Base-by-base conservation (phyloP, 2,113 vertebrate genomes). In the Alligator sinensis region DNA sequence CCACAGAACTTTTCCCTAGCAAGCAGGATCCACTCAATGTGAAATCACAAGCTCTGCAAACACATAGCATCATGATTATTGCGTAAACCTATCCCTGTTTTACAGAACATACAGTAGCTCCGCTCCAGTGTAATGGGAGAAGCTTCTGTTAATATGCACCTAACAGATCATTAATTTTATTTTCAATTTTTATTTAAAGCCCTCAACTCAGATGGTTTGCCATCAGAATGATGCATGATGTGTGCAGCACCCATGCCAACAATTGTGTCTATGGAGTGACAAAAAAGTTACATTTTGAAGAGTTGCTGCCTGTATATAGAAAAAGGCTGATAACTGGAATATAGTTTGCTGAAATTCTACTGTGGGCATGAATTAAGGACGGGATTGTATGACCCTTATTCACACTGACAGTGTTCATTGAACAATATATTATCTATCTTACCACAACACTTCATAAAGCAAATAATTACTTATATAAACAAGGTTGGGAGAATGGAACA, bases 1-100 rank as follows among this genome's bases (percentile, higher is more conserved):
- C 93, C 96, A 92, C 91, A 94, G 91, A 96, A 97, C 93, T 94
- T 96, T 58, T 90, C 80, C 93, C 92, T 84, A 89, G 87, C 95
- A 89, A 92, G 87, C 47, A 84, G 78, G 58, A 92, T 86, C 80
- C 76, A 77, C 78, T 57, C 63, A 4, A 74, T 76, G 74, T 9
- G 68, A 89, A 91, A 47, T 11, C 15, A 4, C 85, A 75, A 77
- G 14, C 74, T 92, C 85, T 86, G 88, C 89, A 96, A 90, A 96
- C 84, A 89, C 58, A 34, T 64, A 17, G 28, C 64, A 63, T 86
- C 30, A 18, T 11, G 72, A 86, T 77, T 9, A 83, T 28, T 91
- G 87, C 91, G 93, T 76, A 80, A 91, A 92, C 19, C 66, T 63
- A 92, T 70, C 55, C 5, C 4, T 94, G 79, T 74, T 96, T 96